Evolutionary conservation across 1,140 invertebrate species (phyloP), one percentile per base, ranked within the genome.

Genomic region (Tetranychus urticae): DNA sequence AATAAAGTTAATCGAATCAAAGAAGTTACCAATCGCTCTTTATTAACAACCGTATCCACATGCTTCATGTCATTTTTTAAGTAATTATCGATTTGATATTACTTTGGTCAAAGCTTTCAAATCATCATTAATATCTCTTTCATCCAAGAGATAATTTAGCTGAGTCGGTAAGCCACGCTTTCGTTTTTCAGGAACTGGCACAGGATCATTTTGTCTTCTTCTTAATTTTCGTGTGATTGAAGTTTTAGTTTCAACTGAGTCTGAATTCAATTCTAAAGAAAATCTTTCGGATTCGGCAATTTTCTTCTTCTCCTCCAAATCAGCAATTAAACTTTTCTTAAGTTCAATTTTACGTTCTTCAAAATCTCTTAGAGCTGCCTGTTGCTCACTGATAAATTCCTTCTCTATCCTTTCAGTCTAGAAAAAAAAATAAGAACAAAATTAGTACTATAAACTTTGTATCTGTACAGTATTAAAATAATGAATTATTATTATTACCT

Each of bases 291-390:
- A 79, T 73, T 96, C 90, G 64, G 96, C 87, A 65, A 83, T 79
- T 66, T 84, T 83, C 67, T 83, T 78, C 68, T 92, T 92, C 64
- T 96, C 91, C 70, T 94, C 90, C 70, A 94, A 82, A 70, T 94
- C 90, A 45, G 81, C 78, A 12, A 96, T 77, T 14, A 97, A 71
- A 74, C 82, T 89, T 71, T 94, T 90, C 68, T 84, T 82, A 12
- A 97, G 73, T 70, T 94, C 90, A 65, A 86, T 78, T 70, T 91
- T 91, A 70, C 94, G 93, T 66, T 96, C 89, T 60, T 96, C 88
- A 78, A 89, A 91, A 68, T 96, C 90, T 72, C 87, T 85, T 1
- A 78, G 81, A 3, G 88, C 84, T 36, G 83, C 81, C 72, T 85
- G 85, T 70, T 88, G 88, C 70, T 96, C 92, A 42, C 80, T 78